Evolutionary conservation across 2,113 vertebrate genomes (phyloP), one percentile per base, ranked within the genome.

Genomic region (Podarcis raffonei): DNA sequence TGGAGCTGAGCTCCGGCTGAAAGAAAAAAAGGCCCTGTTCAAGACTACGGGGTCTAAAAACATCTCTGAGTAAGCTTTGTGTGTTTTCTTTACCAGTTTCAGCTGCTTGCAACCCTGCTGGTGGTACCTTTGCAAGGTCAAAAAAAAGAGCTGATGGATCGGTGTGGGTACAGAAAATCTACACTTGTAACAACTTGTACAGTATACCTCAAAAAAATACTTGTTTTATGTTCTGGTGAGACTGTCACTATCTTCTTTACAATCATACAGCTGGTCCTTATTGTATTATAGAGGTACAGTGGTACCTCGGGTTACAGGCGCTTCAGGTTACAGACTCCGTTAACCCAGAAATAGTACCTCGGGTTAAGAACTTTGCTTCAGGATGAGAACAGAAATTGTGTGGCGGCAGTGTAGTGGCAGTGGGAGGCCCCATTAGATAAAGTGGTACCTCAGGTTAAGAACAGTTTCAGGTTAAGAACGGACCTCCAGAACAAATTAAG

Each of bases 41-140:
- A 42, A 16, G 37, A 75, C 48, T n/a, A 0, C 30, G 11, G 15
- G 15, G 5, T 79, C 5, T 3, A 1, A 37, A 72, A 88, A 59
- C 0, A 0, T 65, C 42, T 2, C 85, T 12, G 62, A 82, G 37
- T 48, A 77, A 25, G 0, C 62, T n/a, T 53, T 62, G 20, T 16
- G 0, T 6, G 6, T 81, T 71, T 80, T 59, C 66, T 82, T 48
- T 18, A 81, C 84, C n/a, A 3, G 7, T 88, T 66, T 1, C 0
- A 0, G n/a, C 37, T 18, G 23, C 68, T 18, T 53, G 48, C 48
- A 8, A 1, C 0, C 0, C 23, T 89, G 72, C 53, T 2, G 5
- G 11, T 3, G 3, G 5, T 48, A 66, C 86, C 75, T 3, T 89
- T 90, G n/a, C 27, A 48, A 59, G 53, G 16, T 53, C 15, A 8